Conservation (phyloP, 2,113 vertebrate genomes). For the Tachuris rubrigastra region DNA sequence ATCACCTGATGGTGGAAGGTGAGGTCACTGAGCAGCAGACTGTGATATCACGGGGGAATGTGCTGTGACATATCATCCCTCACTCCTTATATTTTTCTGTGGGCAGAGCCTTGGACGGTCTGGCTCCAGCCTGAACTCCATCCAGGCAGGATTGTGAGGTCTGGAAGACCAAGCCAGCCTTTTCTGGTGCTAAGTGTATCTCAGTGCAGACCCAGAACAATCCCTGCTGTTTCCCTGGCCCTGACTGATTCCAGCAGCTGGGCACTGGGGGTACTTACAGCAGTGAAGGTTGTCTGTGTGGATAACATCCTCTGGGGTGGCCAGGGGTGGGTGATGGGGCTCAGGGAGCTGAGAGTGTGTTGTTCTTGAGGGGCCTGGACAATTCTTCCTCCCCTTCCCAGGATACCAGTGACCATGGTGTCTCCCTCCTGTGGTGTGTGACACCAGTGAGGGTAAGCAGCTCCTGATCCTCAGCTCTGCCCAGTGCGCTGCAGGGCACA, state of each 20-base stretch:
- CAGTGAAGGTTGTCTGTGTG: background rate
- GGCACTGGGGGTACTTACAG: background rate
- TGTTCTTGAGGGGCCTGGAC: background rate
- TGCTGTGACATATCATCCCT: background rate
- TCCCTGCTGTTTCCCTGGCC: background rate
- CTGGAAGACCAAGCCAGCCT: background rate
- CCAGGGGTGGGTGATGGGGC: rapidly evolving
- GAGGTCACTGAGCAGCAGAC: background rate
- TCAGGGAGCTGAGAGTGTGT: too few species aligned
- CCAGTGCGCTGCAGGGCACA: rapidly evolving
- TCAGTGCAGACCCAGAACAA: background rate
- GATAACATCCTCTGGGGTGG: rapidly evolving
- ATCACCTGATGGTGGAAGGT: background rate
- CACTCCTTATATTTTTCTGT: background rate
- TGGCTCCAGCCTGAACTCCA: background rate
- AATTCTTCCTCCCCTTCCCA: background rate
- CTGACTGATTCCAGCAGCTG: background rate
- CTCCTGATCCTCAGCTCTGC: background rate
- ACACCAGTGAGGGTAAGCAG: background rate
- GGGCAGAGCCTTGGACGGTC: background rate
- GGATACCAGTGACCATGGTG: background rate
- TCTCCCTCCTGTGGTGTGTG: background rate
- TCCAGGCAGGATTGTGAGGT: background rate
- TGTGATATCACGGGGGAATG: background rate
- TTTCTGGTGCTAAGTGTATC: background rate